Conservation (phyloP, 1,140 invertebrate genomes). For the Drosophila parabipectinata region DNA sequence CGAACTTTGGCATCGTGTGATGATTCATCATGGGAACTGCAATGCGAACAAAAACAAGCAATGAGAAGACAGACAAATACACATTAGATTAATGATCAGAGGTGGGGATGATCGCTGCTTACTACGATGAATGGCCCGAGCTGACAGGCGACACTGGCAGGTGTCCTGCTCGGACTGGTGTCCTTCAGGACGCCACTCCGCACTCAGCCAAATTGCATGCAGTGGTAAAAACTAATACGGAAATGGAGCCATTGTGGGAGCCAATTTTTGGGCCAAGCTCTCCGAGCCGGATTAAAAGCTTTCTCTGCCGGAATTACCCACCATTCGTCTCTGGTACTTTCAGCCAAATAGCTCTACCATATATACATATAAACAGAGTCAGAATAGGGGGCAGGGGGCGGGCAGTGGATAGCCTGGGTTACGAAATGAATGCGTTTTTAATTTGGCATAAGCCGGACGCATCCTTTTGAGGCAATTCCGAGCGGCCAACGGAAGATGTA, state of each 20-base stretch:
- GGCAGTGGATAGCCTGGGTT: neutral
- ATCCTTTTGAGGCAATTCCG: constrained; percentile 48
- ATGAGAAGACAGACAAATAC: neutral
- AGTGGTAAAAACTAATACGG: constrained; percentile 28
- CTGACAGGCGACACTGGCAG: constrained; percentile 15
- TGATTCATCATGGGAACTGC: constrained; percentile 90
- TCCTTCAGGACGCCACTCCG: neutral
- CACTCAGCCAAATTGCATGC: constrained; percentile 59
- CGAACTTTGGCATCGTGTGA: constrained; percentile 89
- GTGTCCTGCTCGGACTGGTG: neutral
- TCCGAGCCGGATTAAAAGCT: constrained; percentile 37
- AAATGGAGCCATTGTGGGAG: constrained; percentile 12
- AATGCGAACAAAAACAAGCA: constrained; percentile 37
- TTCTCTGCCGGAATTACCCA: constrained; percentile 13
- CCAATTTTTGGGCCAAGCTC: neutral
- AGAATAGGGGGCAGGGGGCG: neutral
- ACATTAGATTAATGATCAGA: constrained; percentile 62
- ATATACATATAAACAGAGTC: constrained; percentile 32
- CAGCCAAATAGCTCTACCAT: constrained; percentile 18
- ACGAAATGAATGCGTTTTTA: constrained; percentile 78
- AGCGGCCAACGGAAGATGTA: constrained; percentile 35
- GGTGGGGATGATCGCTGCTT: constrained; percentile 12
- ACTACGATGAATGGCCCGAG: constrained; percentile 18
- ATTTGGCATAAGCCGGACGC: constrained; percentile 70
- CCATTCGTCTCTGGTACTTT: constrained; percentile 9